Evolutionary conservation across 2,113 vertebrate species (phyloP).

Genomic region (Bettongia penicillata): DNA sequence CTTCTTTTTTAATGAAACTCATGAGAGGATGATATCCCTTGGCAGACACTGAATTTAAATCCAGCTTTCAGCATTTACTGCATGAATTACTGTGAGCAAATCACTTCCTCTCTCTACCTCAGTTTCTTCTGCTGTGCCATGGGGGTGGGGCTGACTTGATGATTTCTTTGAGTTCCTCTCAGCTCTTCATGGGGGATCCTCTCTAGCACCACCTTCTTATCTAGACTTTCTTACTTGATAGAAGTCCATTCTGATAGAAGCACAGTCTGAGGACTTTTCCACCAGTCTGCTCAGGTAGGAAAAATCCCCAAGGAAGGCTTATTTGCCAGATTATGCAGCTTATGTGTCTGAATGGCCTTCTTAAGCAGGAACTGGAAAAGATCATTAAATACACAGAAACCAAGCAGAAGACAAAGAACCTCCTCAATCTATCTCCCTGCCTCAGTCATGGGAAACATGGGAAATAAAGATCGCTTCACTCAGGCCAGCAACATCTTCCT

Average conservation of each 20-base stretch:
- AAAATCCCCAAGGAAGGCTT: background rate
- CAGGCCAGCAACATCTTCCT: background rate
- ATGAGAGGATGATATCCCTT: background rate
- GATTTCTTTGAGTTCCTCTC: background rate
- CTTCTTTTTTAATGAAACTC: background rate
- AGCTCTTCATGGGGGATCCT: background rate
- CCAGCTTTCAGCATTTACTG: background rate
- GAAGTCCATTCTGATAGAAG: background rate
- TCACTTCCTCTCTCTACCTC: background rate
- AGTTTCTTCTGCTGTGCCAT: no score
- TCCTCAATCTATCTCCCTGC: background rate
- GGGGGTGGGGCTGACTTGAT: no score
- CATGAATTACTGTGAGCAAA: background rate
- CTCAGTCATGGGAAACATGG: background rate
- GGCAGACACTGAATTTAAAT: background rate
- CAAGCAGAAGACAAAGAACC: background rate
- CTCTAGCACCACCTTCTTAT: background rate
- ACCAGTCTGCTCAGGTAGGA: background rate
- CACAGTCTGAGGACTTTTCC: background rate
- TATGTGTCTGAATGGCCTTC: background rate
- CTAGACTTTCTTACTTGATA: background rate
- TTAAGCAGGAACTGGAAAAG: background rate
- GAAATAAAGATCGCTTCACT: background rate
- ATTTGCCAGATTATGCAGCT: background rate
- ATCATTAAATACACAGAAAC: background rate